Evolutionary conservation across 2,888 invertebrate species (phyloP).

Genomic region (Corbicula japonica): DNA sequence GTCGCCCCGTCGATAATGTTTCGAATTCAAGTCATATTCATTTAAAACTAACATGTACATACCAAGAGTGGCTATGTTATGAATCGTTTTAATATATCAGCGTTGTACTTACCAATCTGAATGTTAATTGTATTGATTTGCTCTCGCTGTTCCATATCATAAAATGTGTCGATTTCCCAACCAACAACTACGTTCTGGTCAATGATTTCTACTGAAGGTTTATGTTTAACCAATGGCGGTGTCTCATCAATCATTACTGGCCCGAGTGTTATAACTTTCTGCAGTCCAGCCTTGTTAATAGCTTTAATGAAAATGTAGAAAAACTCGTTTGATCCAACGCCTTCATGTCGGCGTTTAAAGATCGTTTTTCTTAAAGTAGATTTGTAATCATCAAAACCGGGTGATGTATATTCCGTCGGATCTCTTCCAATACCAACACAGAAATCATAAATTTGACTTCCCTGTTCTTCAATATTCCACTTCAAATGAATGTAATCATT

Average conservation of each 20-base stretch:
- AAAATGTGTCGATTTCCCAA: slow-evolving; percentile 63
- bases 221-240: slow-evolving; percentile 49
- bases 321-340: slow-evolving; percentile 46
- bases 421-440: slow-evolving; percentile 62
- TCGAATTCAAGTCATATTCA: too few species aligned
- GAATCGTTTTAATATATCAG: too few species aligned
- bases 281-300: slow-evolving; percentile 67
- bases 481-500: slow-evolving; percentile 56
- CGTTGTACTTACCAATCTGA: slow-evolving; percentile 54
- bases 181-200: slow-evolving; percentile 34
- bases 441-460: slow-evolving; percentile 66
- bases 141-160: slow-evolving; percentile 65
- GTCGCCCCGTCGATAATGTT: too few species aligned
- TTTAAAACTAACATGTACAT: too few species aligned
- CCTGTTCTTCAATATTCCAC: slow-evolving; percentile 60
- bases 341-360: slow-evolving; percentile 59
- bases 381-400: slow-evolving; percentile 53
- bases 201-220: slow-evolving; percentile 28
- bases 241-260: slow-evolving; percentile 67
- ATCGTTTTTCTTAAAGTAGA: slow-evolving; percentile 46
- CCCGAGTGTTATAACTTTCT: slow-evolving; percentile 49
- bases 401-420: slow-evolving; percentile 15
- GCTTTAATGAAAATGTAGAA: slow-evolving; percentile 67
- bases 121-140: slow-evolving; percentile 34
- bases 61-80: too few species aligned